Base-by-base conservation (phyloP, 1,140 invertebrate genomes). In the Halyomorpha halys region DNA sequence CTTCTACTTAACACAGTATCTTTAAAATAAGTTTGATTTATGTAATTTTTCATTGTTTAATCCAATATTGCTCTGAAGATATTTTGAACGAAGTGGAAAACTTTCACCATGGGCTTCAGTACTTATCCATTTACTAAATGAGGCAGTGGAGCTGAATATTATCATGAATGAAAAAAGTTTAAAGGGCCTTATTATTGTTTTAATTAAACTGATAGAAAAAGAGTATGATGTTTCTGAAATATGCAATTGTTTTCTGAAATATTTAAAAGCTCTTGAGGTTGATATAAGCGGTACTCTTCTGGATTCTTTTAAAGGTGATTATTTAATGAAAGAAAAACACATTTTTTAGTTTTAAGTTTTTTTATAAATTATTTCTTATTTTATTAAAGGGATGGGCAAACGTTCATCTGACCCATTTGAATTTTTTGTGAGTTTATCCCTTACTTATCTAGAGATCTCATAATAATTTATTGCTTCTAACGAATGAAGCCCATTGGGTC, bases 281-380 rank as follows among this genome's bases (percentile, higher is more conserved):
- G 53, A 56, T 25, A 56, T 56, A 23, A 56, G 15, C 27, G 53
- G 53, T 23, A 13, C 23, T 3, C 15, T 56, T 16, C 18, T 56
- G 18, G 53, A 56, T 56, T 56, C 53, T 21, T 56, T 56, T 56
- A 56, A 56, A 56, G 53, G 53, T 56, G 34, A 39, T 39, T 39
- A 39, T 39, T 39, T 39, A 39, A 39, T 39, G 34, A 39, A 2
- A 39, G 6, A 6, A n/a, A n/a, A n/a, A n/a, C n/a, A n/a, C n/a
- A n/a, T n/a, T n/a, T n/a, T n/a, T n/a, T n/a, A n/a, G n/a, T n/a
- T n/a, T n/a, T n/a, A n/a, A n/a, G n/a, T n/a, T n/a, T n/a, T n/a
- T n/a, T n/a, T n/a, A n/a, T n/a, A n/a, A n/a, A n/a, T n/a, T n/a
- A n/a, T n/a, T n/a, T n/a, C n/a, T n/a, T n/a, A n/a, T n/a, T n/a